phyloP scores from a whole-genome alignment of 2,797 vertebrate species.

The Danio aesculapii region DNA sequence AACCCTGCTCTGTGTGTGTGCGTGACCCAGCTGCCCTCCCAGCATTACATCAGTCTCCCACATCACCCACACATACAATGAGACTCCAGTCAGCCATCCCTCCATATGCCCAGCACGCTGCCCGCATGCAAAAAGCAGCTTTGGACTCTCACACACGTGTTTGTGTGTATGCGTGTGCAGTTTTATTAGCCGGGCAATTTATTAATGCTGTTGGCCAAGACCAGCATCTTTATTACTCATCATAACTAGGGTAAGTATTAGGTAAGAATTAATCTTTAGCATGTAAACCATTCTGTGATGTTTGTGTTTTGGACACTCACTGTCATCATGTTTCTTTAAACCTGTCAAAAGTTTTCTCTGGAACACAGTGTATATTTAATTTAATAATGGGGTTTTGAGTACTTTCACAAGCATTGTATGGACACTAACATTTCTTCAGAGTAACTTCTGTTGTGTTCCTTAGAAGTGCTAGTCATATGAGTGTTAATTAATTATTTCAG shows the following conservation, averaged over 20 bases:
- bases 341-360: not conserved
- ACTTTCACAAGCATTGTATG: too few relatives aligned
- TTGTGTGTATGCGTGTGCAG: slow-evolving; percentile 44
- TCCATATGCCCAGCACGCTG: slow-evolving; percentile 65
- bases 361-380: not conserved
- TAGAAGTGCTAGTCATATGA: not conserved
- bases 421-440: not conserved
- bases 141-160: slow-evolving; percentile 47
- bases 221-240: not conserved
- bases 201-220: not conserved
- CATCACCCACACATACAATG: slow-evolving; percentile 61
- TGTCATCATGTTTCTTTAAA: not conserved
- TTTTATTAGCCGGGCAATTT: slow-evolving; percentile 6
- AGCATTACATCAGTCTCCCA: slow-evolving; percentile 65
- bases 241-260: not conserved
- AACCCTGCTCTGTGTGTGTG: slow-evolving; percentile 72
- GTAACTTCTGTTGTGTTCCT: not conserved
- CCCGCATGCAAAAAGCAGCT: slow-evolving; percentile 51
- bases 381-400: not conserved
- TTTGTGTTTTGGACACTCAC: not conserved
- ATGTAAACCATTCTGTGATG: not conserved
- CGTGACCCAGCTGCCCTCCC: slow-evolving; percentile 61
- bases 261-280: not conserved
- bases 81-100: slow-evolving; percentile 57
- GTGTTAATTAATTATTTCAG: not conserved